Evolutionary conservation across 1,140 invertebrate species (phyloP).

Genomic region (Adelges cooleyi): DNA sequence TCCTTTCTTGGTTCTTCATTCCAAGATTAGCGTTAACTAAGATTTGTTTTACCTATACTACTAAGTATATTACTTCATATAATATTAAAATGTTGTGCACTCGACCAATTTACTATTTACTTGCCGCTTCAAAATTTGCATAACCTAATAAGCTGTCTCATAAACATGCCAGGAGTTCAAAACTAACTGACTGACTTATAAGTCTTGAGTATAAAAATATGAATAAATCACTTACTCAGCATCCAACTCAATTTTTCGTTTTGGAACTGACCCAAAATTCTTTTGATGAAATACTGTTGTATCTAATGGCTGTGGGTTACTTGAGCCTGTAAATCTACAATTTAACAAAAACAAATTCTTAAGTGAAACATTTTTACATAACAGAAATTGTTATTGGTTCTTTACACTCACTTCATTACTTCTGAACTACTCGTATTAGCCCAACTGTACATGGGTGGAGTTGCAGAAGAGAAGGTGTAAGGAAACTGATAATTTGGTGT

Average conservation of each 20-base stretch:
- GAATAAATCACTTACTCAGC: not conserved
- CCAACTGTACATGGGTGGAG: conserved; percentile 4
- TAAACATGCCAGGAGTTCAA: too few relatives aligned
- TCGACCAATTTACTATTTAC: too few relatives aligned
- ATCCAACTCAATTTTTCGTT: conserved; percentile 17
- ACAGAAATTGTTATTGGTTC: not conserved
- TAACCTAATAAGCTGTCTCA: too few relatives aligned
- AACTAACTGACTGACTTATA: too few relatives aligned
- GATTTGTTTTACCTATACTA: too few relatives aligned
- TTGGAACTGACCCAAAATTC: conserved; percentile 1
- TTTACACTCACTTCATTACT: not conserved
- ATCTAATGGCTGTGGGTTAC: not conserved
- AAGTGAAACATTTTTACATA: not conserved
- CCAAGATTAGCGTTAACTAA: too few relatives aligned
- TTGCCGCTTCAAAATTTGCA: too few relatives aligned
- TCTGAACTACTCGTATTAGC: conserved; percentile 9
- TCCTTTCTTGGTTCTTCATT: too few relatives aligned
- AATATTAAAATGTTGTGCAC: too few relatives aligned
- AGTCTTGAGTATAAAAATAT: too few relatives aligned
- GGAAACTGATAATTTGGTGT: conserved; percentile 14
- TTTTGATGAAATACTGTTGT: not conserved
- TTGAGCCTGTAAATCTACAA: conserved; percentile 9
- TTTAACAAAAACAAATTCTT: too few relatives aligned
- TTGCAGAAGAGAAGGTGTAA: not conserved
- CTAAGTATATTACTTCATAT: too few relatives aligned